A percentile compares a stretch with the other conserved stretches of the same genome.
Conservation (phyloP, 2,797 vertebrate genomes). For the Odontamblyopus lacepedii region DNA sequence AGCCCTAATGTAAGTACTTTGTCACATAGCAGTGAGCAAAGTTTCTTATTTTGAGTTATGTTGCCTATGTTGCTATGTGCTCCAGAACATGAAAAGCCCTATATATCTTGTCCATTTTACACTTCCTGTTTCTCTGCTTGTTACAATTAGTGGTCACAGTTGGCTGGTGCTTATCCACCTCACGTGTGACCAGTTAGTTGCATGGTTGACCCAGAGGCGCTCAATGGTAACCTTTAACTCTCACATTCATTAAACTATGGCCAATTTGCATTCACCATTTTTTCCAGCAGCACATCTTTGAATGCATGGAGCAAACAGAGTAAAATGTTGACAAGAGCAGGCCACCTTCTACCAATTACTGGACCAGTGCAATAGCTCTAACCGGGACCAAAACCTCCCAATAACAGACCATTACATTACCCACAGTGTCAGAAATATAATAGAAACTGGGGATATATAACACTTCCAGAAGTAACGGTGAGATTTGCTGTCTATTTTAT, state of each 20-base stretch:
- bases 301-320: background rate
- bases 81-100: background rate
- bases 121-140: background rate
- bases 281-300: background rate
- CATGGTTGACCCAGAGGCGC: conserved; percentile 17
- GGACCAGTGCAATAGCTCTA: background rate
- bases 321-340: conserved; percentile 18
- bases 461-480: background rate
- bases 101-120: background rate
- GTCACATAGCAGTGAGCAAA: background rate
- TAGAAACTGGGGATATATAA: background rate
- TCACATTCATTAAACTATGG: background rate
- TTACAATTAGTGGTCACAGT: background rate
- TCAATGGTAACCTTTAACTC: background rate
- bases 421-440: background rate
- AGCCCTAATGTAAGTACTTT: too few species aligned
- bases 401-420: background rate
- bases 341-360: conserved; percentile 7
- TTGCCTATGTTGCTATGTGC: background rate
- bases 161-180: background rate
- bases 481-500: background rate
- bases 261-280: background rate
- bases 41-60: background rate
- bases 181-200: conserved; percentile 12
- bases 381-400: background rate